Percentiles rank a stretch among this genome's conserved stretches.
These are phyloP conservation scores for Notarius quadriscutis DNA, from an alignment of 2,113 vertebrate species.

Conservation along the genomic window DNA sequence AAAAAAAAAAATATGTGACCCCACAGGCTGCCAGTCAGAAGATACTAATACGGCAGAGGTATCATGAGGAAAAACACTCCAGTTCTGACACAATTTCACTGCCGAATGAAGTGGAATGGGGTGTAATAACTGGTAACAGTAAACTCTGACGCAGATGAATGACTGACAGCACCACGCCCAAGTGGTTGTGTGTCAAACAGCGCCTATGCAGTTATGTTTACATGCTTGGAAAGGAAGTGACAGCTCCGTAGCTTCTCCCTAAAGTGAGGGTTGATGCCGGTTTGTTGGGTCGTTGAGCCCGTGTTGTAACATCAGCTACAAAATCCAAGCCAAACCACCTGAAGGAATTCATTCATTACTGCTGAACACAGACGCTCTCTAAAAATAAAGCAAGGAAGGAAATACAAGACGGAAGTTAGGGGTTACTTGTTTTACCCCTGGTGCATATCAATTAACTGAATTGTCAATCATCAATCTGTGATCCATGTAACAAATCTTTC, in stretches of 20 bases:
- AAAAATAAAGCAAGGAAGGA: not conserved
- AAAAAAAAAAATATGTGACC: slow-evolving; percentile 16
- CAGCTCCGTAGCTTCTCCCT: slow-evolving; percentile 17
- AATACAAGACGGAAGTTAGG: not conserved
- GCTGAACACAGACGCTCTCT: not conserved
- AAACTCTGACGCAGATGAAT: slow-evolving; percentile 6
- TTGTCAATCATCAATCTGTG: slow-evolving; percentile 14
- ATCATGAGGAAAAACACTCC: not conserved
- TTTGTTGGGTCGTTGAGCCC: slow-evolving; percentile 8
- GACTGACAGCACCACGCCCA: slow-evolving; percentile 26
- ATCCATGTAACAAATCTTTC: slow-evolving; percentile 9
- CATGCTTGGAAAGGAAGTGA: slow-evolving; percentile 22
- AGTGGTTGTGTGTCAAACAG: not conserved
- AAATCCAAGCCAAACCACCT: slow-evolving; percentile 3
- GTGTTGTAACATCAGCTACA: no score
- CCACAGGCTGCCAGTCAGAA: not conserved
- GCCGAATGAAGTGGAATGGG: slow-evolving; percentile 26
- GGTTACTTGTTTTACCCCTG: not conserved
- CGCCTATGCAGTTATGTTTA: slow-evolving; percentile 16
- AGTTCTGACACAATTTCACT: slow-evolving; percentile 7
- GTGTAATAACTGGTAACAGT: slow-evolving; percentile 34
- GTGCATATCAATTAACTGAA: not conserved
- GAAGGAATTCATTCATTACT: slow-evolving; percentile 18
- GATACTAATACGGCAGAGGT: slow-evolving; percentile 1
- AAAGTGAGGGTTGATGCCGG: slow-evolving; percentile 6